Evolutionary conservation across 2,888 invertebrate species (phyloP).

Genomic region (Amiota minor): DNA sequence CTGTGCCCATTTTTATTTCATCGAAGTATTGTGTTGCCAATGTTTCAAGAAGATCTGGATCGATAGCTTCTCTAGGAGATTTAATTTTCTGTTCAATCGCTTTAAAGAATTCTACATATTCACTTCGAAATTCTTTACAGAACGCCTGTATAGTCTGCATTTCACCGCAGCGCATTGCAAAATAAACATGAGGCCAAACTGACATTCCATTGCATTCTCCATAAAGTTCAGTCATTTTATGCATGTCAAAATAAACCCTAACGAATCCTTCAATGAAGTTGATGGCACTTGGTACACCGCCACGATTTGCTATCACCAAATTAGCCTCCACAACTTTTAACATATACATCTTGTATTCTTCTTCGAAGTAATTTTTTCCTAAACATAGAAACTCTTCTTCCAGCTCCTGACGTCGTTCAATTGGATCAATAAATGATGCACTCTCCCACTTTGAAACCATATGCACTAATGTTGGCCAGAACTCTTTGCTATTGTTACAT

Average conservation of each 20-base stretch:
- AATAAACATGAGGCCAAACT: slow-evolving; percentile 95
- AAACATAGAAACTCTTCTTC: slow-evolving; percentile 80
- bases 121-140: slow-evolving; percentile 66
- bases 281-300: slow-evolving; percentile 91
- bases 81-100: slow-evolving; percentile 83
- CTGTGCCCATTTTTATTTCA: slow-evolving; percentile 86
- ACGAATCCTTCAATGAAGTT: slow-evolving; percentile 90
- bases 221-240: slow-evolving; percentile 79
- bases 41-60: slow-evolving; percentile 83
- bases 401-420: slow-evolving; percentile 82
- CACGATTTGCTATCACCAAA: slow-evolving; percentile 84
- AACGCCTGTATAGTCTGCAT: slow-evolving; percentile 85
- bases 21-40: slow-evolving; percentile 88
- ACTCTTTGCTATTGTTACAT: slow-evolving; percentile 87
- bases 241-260: slow-evolving; percentile 77
- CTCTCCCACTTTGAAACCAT: slow-evolving; percentile 88
- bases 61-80: slow-evolving; percentile 80
- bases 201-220: slow-evolving; percentile 89
- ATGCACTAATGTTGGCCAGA: slow-evolving; percentile 92
- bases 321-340: slow-evolving; percentile 85
- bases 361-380: slow-evolving; percentile 89
- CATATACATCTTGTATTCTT: slow-evolving; percentile 88
- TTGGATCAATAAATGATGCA: slow-evolving; percentile 82
- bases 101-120: slow-evolving; percentile 84
- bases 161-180: slow-evolving; percentile 92